Conservation (phyloP, 2,888 invertebrate genomes). For the Sphaerophoria rueppellii region DNA sequence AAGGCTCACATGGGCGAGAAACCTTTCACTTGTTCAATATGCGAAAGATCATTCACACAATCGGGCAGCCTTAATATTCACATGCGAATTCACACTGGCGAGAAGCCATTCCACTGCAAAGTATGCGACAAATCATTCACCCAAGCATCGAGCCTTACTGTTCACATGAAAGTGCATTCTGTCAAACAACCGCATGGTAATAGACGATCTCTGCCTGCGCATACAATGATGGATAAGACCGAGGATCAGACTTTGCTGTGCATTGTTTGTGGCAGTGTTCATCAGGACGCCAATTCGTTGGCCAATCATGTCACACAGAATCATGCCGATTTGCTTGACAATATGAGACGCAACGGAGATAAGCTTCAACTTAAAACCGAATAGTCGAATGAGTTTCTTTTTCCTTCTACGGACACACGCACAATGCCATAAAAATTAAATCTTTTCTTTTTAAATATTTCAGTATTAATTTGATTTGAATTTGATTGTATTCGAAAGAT, state of each 20-base stretch:
- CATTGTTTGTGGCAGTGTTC: slow-evolving; percentile 80
- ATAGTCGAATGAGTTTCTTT: slow-evolving; percentile 9
- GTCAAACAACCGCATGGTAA: slow-evolving; percentile 78
- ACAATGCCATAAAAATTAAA: background rate
- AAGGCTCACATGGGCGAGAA: slow-evolving; percentile 82
- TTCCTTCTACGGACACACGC: background rate
- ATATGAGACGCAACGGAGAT: slow-evolving; percentile 75
- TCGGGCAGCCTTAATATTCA: slow-evolving; percentile 82
- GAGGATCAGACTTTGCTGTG: slow-evolving; percentile 78
- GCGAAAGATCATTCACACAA: slow-evolving; percentile 82
- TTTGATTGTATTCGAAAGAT: background rate
- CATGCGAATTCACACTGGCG: slow-evolving; percentile 82
- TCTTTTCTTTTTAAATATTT: background rate
- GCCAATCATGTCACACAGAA: slow-evolving; percentile 80
- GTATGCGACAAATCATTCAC: slow-evolving; percentile 81
- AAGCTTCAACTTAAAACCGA: slow-evolving; percentile 29
- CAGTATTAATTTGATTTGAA: slow-evolving; percentile 17
- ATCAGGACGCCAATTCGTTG: slow-evolving; percentile 79
- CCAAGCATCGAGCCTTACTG: slow-evolving; percentile 81
- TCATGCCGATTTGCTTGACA: slow-evolving; percentile 79
- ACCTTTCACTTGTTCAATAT: slow-evolving; percentile 81
- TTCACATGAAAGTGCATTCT: slow-evolving; percentile 82
- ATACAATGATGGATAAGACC: slow-evolving; percentile 7
- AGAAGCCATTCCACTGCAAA: slow-evolving; percentile 81
- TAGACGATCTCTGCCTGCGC: slow-evolving; percentile 75